These are phyloP conservation scores for Luehdorfia chinensis DNA, from an alignment of 1,140 invertebrate genomes.

Conservation along the genomic window DNA sequence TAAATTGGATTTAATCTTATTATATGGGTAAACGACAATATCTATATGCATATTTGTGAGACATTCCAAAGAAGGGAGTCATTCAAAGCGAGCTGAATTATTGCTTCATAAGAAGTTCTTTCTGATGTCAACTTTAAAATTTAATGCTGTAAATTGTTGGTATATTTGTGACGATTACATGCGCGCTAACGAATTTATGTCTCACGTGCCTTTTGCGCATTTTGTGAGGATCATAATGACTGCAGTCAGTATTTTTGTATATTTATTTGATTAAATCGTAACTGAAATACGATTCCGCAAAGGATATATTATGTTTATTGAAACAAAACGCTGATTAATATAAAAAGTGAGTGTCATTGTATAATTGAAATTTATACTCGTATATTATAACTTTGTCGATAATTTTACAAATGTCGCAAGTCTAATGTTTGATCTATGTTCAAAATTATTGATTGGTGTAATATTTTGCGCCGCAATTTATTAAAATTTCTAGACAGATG, in stretches of 20 bases:
- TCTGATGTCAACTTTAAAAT: slow-evolving; percentile 75
- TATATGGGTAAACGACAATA: too few species aligned
- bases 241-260: slow-evolving; percentile 55
- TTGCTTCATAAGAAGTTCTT: slow-evolving; percentile 70
- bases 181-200: slow-evolving; percentile 71
- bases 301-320: slow-evolving; percentile 38
- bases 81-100: slow-evolving; percentile 60
- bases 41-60: slow-evolving; percentile 25
- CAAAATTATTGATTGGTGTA: neutral
- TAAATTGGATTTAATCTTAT: too few species aligned
- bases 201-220: slow-evolving; percentile 51
- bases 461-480: neutral
- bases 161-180: slow-evolving; percentile 67
- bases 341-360: too few species aligned
- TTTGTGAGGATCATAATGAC: slow-evolving; percentile 55
- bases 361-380: neutral
- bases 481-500: neutral
- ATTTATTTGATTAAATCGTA: slow-evolving; percentile 62
- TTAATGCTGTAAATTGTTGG: slow-evolving; percentile 61
- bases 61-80: slow-evolving; percentile 42
- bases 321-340: neutral
- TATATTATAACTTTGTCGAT: neutral
- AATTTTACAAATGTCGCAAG: neutral
- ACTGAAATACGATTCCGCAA: slow-evolving; percentile 49
- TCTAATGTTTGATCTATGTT: neutral